These are phyloP conservation scores for Anodontia alba DNA, from an alignment of 2,888 invertebrate genomes.

Conservation along the genomic window DNA sequence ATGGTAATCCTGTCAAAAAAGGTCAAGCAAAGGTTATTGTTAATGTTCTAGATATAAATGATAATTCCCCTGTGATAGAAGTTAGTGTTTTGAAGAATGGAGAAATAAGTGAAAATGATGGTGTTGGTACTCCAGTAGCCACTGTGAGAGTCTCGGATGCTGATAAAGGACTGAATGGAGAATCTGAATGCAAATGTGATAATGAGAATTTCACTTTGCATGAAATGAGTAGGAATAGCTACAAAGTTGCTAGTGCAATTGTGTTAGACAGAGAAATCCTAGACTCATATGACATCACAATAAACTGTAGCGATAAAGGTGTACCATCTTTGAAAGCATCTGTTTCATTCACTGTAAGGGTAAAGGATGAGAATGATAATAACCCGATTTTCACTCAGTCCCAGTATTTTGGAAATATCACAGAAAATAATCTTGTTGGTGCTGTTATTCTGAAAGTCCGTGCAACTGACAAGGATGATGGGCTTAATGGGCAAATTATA, in stretches of 20 bases:
- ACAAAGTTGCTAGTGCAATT: slow-evolving; percentile 85
- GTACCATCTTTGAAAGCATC: slow-evolving; percentile 63
- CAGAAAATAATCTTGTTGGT: slow-evolving; percentile 68
- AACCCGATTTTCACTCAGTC: slow-evolving; percentile 91
- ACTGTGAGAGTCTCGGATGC: slow-evolving; percentile 91
- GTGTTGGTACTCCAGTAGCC: slow-evolving; percentile 95
- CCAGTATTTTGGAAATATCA: slow-evolving; percentile 59
- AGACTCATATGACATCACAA: slow-evolving; percentile 79
- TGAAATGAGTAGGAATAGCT: slow-evolving; percentile 56
- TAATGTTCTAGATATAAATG: slow-evolving; percentile 89
- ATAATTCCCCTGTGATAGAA: slow-evolving; percentile 94
- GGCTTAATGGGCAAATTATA: slow-evolving; percentile 47
- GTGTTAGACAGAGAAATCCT: slow-evolving; percentile 73
- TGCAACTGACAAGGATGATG: slow-evolving; percentile 90
- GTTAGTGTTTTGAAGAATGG: slow-evolving; percentile 89
- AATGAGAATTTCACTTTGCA: slow-evolving; percentile 49
- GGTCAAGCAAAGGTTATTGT: slow-evolving; percentile 87
- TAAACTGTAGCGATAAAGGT: slow-evolving; percentile 87
- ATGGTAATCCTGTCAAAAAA: slow-evolving; percentile 50
- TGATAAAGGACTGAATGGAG: slow-evolving; percentile 75
- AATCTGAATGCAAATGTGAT: slow-evolving; percentile 72
- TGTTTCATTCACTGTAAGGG: slow-evolving; percentile 68
- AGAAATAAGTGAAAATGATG: slow-evolving; percentile 87
- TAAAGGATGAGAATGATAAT: slow-evolving; percentile 96
- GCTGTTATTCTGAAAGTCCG: slow-evolving; percentile 91